Base-by-base conservation (phyloP, 2,113 vertebrate genomes). In the Neolamprologus hecqui region DNA sequence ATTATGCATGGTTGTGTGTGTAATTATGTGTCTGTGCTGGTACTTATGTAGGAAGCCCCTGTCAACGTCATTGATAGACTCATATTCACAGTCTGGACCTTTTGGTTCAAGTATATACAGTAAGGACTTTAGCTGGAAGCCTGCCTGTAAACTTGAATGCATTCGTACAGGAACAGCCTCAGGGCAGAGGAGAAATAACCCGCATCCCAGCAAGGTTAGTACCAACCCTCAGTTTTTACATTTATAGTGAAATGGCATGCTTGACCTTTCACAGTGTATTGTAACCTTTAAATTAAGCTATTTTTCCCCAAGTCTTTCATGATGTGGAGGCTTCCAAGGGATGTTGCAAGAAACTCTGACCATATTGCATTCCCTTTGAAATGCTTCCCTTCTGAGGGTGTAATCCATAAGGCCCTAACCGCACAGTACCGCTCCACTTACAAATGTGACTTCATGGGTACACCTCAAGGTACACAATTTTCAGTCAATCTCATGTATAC, bases 51-150 rank as follows among this genome's bases (percentile, higher is more conserved):
- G 97, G 79, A 90, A 92, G 7, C 92, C 83, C 55, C 93, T 86
- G 33, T 93, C 95, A 68, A 91, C 88, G 84, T 94, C 94, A 88
- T 94, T 91, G 87, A 93, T 90, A 89, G 96, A 95, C 68, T 84
- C 95, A 7, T 95, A 93, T 65, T 92, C 94, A 13, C 86, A 94
- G 13, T 89, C 89, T 23, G 93, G 95, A 53, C 95, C 96, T n/a
- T 88, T 96, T 82, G 92, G 92, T 81, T 92, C 88, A 54, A 96
- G 94, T 79, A 93, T 92, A 53, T 97, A 97, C 89, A 95, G 58
- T 53, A 93, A 97, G 49, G 96, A 98, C 4, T 97, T 96, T 75
- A 49, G 81, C 82, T 96, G 96, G 96, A 97, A 97, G 90, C 49
- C 94, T 19, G 79, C 47, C 70, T 92, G 92, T 80, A 97, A 96